Evolutionary conservation across 2,797 vertebrate genomes (phyloP).

Genomic region (Lacerta agilis): DNA sequence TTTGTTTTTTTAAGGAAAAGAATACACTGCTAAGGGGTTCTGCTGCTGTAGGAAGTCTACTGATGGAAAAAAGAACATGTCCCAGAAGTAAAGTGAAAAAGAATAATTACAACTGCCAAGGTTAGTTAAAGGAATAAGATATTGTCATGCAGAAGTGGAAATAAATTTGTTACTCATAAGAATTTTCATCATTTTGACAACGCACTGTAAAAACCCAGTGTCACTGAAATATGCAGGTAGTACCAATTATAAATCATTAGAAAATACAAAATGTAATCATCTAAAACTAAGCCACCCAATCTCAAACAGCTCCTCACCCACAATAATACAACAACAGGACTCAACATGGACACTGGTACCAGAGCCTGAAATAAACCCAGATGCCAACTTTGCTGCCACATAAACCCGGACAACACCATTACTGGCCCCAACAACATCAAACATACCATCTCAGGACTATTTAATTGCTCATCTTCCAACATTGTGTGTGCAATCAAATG

Average conservation of each 20-base stretch:
- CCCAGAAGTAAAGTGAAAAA: constrained; percentile 33
- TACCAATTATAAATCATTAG: constrained; percentile 19
- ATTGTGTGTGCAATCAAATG: too few relatives aligned
- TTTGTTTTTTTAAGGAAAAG: constrained; percentile 42
- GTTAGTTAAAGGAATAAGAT: constrained; percentile 44
- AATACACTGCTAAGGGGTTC: constrained; percentile 35
- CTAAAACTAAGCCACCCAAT: too few relatives aligned
- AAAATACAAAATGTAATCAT: background rate
- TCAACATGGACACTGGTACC: too few relatives aligned
- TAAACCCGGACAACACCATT: too few relatives aligned
- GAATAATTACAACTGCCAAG: constrained; percentile 21
- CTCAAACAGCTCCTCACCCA: too few relatives aligned
- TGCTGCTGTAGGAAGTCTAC: background rate
- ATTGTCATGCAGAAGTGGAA: constrained; percentile 32
- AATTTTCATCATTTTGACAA: constrained; percentile 33
- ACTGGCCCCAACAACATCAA: too few relatives aligned
- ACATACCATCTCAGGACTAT: too few relatives aligned
- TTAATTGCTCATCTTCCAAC: too few relatives aligned
- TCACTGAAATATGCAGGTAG: constrained; percentile 11
- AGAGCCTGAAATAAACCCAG: too few relatives aligned
- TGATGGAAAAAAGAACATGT: constrained; percentile 35
- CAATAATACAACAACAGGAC: too few relatives aligned
- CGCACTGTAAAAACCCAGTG: background rate
- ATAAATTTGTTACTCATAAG: constrained; percentile 7
- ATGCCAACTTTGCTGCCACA: too few relatives aligned